Conservation (phyloP, 2,113 vertebrate genomes). For the Benitochromis conjunctus region DNA sequence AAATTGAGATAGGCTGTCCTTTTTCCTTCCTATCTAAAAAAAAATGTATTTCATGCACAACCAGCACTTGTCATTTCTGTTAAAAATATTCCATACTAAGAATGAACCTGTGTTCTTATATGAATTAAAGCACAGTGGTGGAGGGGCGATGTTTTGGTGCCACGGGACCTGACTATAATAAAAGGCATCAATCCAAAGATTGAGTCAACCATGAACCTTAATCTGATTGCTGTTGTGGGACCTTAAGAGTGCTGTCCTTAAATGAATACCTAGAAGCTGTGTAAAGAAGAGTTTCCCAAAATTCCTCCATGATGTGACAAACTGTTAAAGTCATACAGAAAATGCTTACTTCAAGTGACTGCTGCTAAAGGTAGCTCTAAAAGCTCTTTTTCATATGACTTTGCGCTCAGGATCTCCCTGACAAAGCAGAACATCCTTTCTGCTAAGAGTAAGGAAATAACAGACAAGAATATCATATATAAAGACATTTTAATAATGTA, state of each 20-base stretch:
- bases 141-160: neutral
- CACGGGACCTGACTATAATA: neutral
- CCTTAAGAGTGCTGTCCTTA: neutral
- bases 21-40: neutral
- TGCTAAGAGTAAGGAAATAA: neutral
- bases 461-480: neutral
- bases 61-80: neutral
- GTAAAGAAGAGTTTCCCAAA: neutral
- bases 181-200: neutral
- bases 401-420: neutral
- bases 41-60: neutral
- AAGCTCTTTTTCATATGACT: neutral
- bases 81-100: neutral
- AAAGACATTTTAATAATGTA: conserved; percentile 11
- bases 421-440: neutral
- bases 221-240: neutral
- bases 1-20: neutral
- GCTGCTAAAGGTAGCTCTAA: neutral
- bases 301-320: neutral
- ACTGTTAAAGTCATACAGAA: neutral
- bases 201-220: neutral
- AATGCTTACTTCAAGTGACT: neutral
- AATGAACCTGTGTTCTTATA: neutral
- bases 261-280: neutral
- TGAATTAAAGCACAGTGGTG: neutral